Percentiles rank a stretch among this genome's conserved stretches.
Conservation (phyloP, 2,888 invertebrate species). For the Diogma glabrata region DNA sequence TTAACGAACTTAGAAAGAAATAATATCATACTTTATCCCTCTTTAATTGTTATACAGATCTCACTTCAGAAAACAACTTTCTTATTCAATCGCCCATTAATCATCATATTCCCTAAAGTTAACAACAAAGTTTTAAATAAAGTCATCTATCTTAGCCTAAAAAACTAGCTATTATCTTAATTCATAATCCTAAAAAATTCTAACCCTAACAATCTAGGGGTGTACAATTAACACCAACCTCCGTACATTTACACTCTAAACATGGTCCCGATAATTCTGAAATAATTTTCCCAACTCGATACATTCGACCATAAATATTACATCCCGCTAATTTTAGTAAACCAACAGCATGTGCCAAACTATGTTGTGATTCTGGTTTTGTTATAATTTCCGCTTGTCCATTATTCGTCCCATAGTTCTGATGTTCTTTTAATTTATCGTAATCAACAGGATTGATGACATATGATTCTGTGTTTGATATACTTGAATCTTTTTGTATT, state of each 20-base stretch:
- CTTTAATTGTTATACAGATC: too few species aligned
- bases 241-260: conserved; percentile 75
- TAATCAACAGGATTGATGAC: conserved; percentile 18
- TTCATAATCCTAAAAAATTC: too few species aligned
- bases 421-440: conserved; percentile 13
- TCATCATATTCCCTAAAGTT: too few species aligned
- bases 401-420: neutral
- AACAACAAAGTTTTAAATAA: too few species aligned
- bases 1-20: too few species aligned
- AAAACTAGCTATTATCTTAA: too few species aligned
- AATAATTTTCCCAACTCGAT: conserved; percentile 70
- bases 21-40: too few species aligned
- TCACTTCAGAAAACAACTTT: too few species aligned
- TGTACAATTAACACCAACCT: conserved; percentile 69
- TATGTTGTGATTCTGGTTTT: conserved; percentile 21
- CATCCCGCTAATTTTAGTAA: conserved; percentile 72
- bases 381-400: conserved; percentile 17
- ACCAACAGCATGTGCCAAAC: conserved; percentile 37
- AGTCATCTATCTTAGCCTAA: too few species aligned
- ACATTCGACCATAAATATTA: conserved; percentile 83
- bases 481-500: conserved; percentile 14
- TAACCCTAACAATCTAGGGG: conserved; percentile 49
- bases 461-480: conserved; percentile 17
- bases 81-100: too few species aligned
- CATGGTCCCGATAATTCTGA: conserved; percentile 72